These are phyloP conservation scores for Sitobion miscanthi DNA, from an alignment of 1,140 invertebrate genomes.

Conservation along the genomic window DNA sequence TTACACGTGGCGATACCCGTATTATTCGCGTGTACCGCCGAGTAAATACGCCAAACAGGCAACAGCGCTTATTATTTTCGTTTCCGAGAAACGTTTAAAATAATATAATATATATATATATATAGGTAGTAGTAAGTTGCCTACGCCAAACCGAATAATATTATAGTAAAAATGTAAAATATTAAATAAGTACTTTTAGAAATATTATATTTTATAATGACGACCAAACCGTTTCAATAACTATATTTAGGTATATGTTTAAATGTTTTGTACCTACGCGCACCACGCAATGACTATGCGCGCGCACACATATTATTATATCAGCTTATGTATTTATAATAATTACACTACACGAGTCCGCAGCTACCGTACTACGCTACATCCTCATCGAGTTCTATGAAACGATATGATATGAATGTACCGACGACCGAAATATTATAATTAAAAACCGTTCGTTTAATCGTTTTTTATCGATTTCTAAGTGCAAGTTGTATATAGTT, in stretches of 20 bases:
- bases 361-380: background rate
- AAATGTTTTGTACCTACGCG: background rate
- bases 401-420: background rate
- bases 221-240: background rate
- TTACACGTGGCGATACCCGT: background rate
- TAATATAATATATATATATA: background rate
- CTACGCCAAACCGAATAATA: no score
- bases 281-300: background rate
- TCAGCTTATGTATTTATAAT: background rate
- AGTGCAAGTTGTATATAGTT: background rate
- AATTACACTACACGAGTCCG: background rate
- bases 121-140: no score
- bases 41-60: background rate
- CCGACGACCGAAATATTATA: background rate
- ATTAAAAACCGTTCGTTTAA: background rate
- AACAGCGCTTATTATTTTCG: background rate
- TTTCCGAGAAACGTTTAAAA: background rate
- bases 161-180: no score
- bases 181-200: no score
- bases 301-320: background rate
- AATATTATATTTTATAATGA: no score
- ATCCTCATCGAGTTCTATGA: background rate
- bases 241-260: background rate
- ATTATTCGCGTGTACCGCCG: background rate
- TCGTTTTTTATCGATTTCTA: background rate